Base-by-base conservation (phyloP, 2,797 vertebrate species). In the Threskiornis aethiopicus region DNA sequence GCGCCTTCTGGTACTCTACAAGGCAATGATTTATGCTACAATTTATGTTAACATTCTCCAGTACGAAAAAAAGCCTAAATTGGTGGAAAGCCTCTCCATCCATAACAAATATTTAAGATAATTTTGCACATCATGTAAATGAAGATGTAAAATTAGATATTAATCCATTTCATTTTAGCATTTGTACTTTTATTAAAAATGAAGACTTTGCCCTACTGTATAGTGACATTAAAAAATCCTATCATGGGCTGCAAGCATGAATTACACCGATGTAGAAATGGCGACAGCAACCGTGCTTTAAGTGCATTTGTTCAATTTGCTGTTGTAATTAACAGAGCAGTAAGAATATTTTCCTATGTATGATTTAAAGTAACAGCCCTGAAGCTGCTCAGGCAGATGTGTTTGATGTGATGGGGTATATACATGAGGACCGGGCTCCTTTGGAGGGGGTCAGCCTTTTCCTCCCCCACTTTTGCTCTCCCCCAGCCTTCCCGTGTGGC, bases 1-100 rank as follows among this genome's bases (percentile, higher is more conserved):
- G 97, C 59, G 12, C 97, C 98, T 98, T 98, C 98, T 98, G 98
- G 97, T 98, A 97, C 97, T 98, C 96, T 98, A 98, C 97, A 97
- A 98, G 97, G 97, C 97, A 97, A 83, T 98, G 98, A 98, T 98
- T 98, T 98, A 98, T 98, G 97, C 95, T 96, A 97, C 97, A 97
- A 98, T 98, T 98, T 98, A 98, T 98, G 97, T 97, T 98, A 98
- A 98, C 97, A 98, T 97, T 98, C 98, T 97, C 97, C 77, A 76
- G 89, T 85, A 89, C 26, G 57, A 83, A 97, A 85, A 94, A 97
- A 94, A 92, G 67, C 76, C 79, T 93, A 97, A 97, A 97, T 98
- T 97, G 95, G 96, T 97, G 96, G 90, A 97, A 98, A 98, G 95
- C 84, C 87, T 93, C 96, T 97, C 95, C 97, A 98, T 97, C 97